Conservation (phyloP, 2,797 vertebrate species). For the Pseudochirops cupreus region DNA sequence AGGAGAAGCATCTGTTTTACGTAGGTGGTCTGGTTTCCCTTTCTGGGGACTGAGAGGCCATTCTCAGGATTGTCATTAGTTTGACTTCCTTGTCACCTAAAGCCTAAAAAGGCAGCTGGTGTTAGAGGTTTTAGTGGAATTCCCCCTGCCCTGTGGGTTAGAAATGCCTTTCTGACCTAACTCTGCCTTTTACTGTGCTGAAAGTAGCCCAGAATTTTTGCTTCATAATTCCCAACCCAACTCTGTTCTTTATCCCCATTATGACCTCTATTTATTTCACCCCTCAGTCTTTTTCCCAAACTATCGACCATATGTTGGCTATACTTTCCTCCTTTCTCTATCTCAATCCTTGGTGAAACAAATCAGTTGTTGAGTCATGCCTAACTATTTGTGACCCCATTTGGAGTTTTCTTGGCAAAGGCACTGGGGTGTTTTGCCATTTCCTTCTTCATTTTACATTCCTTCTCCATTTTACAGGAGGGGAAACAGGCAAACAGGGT, state of each 20-base stretch:
- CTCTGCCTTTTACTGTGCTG: not conserved
- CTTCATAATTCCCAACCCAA: not conserved
- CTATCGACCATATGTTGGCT: not conserved
- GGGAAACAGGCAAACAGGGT: not conserved
- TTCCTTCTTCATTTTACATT: not conserved
- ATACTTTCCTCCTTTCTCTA: not conserved
- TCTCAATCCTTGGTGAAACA: not conserved
- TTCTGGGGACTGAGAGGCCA: not conserved
- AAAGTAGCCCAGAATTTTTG: not conserved
- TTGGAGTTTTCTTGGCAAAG: not conserved
- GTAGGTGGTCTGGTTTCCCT: not conserved
- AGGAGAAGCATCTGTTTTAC: not conserved
- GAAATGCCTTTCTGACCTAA: not conserved
- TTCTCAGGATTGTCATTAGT: not conserved
- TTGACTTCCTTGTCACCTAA: constrained; percentile 1
- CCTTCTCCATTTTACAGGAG: not conserved
- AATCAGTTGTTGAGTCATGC: not conserved
- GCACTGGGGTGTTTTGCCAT: not conserved
- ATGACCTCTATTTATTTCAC: not conserved
- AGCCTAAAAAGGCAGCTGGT: not conserved
- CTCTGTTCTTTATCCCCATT: not conserved
- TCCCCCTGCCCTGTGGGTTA: not conserved
- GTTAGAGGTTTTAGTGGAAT: not conserved
- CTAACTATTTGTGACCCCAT: not conserved
- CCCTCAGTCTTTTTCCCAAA: not conserved